Percentiles rank a stretch among this genome's conserved stretches.
Conservation (phyloP, 2,888 invertebrate species). For the Panorpa germanica region DNA sequence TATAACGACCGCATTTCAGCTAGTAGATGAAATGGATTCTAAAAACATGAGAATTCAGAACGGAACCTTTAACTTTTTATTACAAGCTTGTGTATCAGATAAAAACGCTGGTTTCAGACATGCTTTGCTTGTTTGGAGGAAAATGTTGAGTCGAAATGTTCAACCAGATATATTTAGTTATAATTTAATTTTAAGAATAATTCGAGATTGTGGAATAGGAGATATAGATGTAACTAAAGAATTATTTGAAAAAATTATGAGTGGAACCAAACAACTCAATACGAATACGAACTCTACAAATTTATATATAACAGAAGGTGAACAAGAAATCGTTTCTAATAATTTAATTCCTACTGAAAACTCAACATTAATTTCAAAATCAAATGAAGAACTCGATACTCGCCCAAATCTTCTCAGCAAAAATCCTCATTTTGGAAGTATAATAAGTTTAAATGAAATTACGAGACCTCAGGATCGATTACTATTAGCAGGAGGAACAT, state of each 20-base stretch:
- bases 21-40: conserved; percentile 70
- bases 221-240: conserved; percentile 35
- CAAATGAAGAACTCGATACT: conserved; percentile 15
- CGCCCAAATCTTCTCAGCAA: conserved; percentile 47
- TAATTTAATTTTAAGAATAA: conserved; percentile 61
- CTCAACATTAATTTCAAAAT: conserved; percentile 12
- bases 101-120: conserved; percentile 62
- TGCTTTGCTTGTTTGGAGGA: conserved; percentile 71
- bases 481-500: conserved; percentile 59
- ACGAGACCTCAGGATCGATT: conserved; percentile 43
- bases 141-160: conserved; percentile 46
- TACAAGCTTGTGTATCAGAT: conserved; percentile 72
- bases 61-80: conserved; percentile 57
- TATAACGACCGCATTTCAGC: conserved; percentile 50
- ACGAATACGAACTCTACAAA: conserved; percentile 4
- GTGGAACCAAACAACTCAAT: conserved; percentile 4
- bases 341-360: conserved; percentile 14
- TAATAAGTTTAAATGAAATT: conserved; percentile 37
- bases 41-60: conserved; percentile 38
- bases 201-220: conserved; percentile 67
- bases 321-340: conserved; percentile 9
- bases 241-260: conserved; percentile 23
- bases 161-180: conserved; percentile 54
- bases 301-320: conserved; percentile 9
- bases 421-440: conserved; percentile 36